Conservation (phyloP, 2,113 vertebrate genomes). For the Nicator chloris region DNA sequence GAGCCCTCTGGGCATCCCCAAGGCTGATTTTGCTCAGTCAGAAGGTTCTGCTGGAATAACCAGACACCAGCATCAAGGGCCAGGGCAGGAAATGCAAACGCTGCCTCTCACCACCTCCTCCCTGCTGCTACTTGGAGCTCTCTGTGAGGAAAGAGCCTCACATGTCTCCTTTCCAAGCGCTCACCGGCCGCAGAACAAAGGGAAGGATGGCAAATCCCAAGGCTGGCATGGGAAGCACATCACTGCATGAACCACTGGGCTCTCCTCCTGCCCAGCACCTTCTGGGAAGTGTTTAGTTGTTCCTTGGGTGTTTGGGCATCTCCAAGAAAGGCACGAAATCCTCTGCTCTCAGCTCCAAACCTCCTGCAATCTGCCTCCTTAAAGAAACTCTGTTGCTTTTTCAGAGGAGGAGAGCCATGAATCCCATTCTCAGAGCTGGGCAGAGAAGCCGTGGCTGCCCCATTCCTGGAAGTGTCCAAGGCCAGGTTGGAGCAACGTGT, state of each 20-base stretch:
- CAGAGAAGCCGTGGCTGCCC: not conserved
- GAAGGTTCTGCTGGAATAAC: not conserved
- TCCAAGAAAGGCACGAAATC: not conserved
- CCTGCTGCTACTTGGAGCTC: not conserved
- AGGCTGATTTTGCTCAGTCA: not conserved
- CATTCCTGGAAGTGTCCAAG: not conserved
- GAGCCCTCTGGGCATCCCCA: not conserved
- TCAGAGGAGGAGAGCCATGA: accelerated
- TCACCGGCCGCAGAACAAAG: accelerated
- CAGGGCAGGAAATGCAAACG: not conserved
- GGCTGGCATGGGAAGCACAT: accelerated
- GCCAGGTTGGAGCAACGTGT: not conserved
- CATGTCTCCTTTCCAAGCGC: accelerated
- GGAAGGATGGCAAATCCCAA: not conserved
- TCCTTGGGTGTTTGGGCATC: not conserved
- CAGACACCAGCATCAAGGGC: not conserved
- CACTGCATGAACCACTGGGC: accelerated
- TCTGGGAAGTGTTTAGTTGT: accelerated
- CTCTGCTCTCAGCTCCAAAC: not conserved
- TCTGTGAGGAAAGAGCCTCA: accelerated
- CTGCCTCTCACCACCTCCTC: not conserved
- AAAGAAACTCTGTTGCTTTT: not conserved
- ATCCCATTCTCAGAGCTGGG: not conserved
- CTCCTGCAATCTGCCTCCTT: not conserved
- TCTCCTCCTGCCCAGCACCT: not conserved